phyloP scores from a whole-genome alignment of 2,888 invertebrate genomes.

The Pyralis farinalis region DNA sequence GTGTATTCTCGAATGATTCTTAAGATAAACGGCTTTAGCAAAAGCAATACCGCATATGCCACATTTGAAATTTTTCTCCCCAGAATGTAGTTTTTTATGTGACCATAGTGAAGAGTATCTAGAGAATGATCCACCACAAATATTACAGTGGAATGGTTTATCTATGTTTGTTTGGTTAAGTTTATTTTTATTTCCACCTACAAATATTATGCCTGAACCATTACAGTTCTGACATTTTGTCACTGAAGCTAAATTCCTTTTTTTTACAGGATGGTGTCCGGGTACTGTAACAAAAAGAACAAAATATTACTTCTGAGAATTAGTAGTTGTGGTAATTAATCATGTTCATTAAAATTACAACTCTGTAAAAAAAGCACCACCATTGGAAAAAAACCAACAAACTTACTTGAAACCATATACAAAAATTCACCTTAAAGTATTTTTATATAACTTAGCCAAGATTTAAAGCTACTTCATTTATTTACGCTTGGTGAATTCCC shows the following conservation, averaged over 20 bases:
- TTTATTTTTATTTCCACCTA: slow-evolving; percentile 84
- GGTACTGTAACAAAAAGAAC: slow-evolving; percentile 43
- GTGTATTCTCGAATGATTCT: slow-evolving; percentile 93
- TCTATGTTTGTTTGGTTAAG: slow-evolving; percentile 83
- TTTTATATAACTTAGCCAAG: too few species aligned
- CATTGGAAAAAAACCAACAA: too few species aligned
- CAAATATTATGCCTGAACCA: slow-evolving; percentile 92
- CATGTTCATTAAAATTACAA: too few species aligned
- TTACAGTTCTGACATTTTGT: slow-evolving; percentile 95
- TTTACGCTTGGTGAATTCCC: too few species aligned
- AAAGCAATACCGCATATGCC: slow-evolving; percentile 93
- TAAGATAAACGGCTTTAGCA: slow-evolving; percentile 94
- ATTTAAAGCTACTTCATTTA: too few species aligned
- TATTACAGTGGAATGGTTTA: slow-evolving; percentile 94
- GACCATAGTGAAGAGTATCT: slow-evolving; percentile 94
- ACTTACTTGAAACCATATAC: too few species aligned
- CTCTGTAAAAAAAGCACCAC: too few species aligned
- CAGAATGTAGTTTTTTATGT: slow-evolving; percentile 92
- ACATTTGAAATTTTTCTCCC: slow-evolving; percentile 92
- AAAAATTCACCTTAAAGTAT: too few species aligned
- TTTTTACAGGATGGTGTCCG: slow-evolving; percentile 89
- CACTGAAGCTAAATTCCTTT: slow-evolving; percentile 90
- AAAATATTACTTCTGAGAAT: too few species aligned
- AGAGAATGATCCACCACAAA: slow-evolving; percentile 91
- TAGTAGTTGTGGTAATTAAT: too few species aligned